Evolutionary conservation across 2,888 invertebrate species (phyloP), one percentile per base, ranked within the genome.

Genomic region (Neuroscelio doddi): DNA sequence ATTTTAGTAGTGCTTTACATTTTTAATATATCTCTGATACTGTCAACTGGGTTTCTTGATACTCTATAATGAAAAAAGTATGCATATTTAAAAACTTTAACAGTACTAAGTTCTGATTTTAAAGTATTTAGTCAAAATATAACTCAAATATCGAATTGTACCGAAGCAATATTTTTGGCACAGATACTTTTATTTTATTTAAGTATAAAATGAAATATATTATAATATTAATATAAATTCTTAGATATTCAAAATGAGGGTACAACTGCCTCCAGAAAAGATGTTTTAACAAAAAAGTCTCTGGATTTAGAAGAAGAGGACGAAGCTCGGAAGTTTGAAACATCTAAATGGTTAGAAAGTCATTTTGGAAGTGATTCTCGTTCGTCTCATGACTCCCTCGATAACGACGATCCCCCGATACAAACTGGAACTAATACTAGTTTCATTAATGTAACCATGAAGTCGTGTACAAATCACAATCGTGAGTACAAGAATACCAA

Each of bases 321-420:
- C 83, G 93, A 94, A 83, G 94, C 94, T 3, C 89, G 95, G 62
- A 95, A 95, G 84, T 91, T 92, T 70, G 95, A 95, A 86, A 95
- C 95, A 0, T 94, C 93, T 67, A 94, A 94, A 85, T 95, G 95
- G 95, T 87, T 95, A 50, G 95, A 95, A 78, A 92, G 93, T 78
- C 95, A 96, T 83, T 95, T 96, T 80, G 95, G 95, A 46, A 93
- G 93, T 80, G 94, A 94, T 67, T 93, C 93, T 1, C 89, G 91
- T 9, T 92, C 93, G 0, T 93, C 93, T 0, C 90, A 90, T 72
- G 90, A 90, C 70, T 92, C 92, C 8, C 86, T 90, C 50, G 89
- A 90, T 5, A 89, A 89, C 68, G 90, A 90, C 70, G 90, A 80
- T 12, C 78, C 79, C 87, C 76, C 90, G 86, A 69, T 90, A 88